Evolutionary conservation across 2,888 invertebrate genomes (phyloP).

Genomic region (Catocala fraxini): DNA sequence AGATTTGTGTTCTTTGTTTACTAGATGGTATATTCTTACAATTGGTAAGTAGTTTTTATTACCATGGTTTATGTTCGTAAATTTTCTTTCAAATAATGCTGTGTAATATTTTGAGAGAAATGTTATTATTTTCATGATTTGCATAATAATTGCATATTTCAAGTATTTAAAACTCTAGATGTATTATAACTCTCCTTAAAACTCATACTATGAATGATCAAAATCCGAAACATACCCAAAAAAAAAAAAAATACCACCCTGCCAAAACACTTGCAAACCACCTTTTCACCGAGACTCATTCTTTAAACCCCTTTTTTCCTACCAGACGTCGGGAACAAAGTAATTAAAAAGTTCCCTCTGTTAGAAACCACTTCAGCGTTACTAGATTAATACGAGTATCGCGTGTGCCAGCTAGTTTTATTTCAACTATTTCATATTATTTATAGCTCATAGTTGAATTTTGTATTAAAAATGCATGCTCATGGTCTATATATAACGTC

Average conservation of each 20-base stretch:
- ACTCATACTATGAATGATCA: too few species aligned
- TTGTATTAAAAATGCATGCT: slow-evolving; percentile 62
- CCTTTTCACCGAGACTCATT: slow-evolving; percentile 41
- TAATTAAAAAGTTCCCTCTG: slow-evolving; percentile 70
- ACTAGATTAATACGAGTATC: slow-evolving; percentile 65
- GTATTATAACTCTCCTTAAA: too few species aligned
- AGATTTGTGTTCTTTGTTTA: slow-evolving; percentile 30
- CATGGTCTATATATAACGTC: slow-evolving; percentile 57
- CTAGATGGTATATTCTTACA: slow-evolving; percentile 8
- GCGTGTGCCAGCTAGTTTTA: slow-evolving; percentile 60
- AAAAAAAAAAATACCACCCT: slow-evolving; percentile 11
- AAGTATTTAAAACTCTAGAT: too few species aligned
- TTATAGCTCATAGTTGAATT: slow-evolving; percentile 58
- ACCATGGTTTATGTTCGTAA: too few species aligned
- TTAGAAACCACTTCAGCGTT: slow-evolving; percentile 59
- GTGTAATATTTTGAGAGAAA: too few species aligned
- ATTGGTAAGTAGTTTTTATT: too few species aligned
- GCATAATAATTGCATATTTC: too few species aligned
- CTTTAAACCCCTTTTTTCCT: slow-evolving; percentile 53
- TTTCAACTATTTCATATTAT: slow-evolving; percentile 60
- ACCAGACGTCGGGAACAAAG: slow-evolving; percentile 67
- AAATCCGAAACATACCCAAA: neutral
- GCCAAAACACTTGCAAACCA: slow-evolving; percentile 35
- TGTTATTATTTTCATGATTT: too few species aligned
- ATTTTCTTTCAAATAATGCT: too few species aligned